Evolutionary conservation across 92 coral and sea anemone genomes (phyloP).

Genomic region (Siderastrea siderea): DNA sequence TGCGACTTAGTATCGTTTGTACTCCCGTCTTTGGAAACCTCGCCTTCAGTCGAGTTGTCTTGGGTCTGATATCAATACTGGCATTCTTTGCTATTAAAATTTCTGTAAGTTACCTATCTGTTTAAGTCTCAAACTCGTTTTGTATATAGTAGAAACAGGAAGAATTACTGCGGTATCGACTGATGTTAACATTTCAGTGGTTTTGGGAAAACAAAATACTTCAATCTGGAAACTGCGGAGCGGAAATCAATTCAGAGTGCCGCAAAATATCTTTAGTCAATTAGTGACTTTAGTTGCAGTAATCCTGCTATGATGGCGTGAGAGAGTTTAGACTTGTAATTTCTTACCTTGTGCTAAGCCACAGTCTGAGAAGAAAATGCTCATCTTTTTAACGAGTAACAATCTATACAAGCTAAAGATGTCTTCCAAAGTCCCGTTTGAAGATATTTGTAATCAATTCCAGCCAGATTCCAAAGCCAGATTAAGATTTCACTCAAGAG

Average conservation of each 20-base stretch:
- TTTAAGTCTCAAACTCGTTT: not conserved
- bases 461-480: not conserved
- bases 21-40: too few relatives aligned
- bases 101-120: not conserved
- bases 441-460: slow-evolving; percentile 37
- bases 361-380: slow-evolving; percentile 41
- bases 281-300: not conserved
- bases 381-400: slow-evolving; percentile 19
- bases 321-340: not conserved
- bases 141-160: not conserved
- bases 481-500: slow-evolving; percentile 8
- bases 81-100: not conserved
- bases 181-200: not conserved
- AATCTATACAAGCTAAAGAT: not conserved
- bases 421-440: not conserved
- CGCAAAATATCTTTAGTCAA: not conserved
- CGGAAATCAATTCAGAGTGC: not conserved
- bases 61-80: too few relatives aligned
- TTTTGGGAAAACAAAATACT: not conserved
- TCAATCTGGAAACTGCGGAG: not conserved
- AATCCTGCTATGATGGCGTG: not conserved
- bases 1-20: too few relatives aligned
- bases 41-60: too few relatives aligned
- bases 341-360: slow-evolving; percentile 29
- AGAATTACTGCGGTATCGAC: not conserved